Conservation (phyloP, 2,888 invertebrate species). For the Drosophila histrio region DNA sequence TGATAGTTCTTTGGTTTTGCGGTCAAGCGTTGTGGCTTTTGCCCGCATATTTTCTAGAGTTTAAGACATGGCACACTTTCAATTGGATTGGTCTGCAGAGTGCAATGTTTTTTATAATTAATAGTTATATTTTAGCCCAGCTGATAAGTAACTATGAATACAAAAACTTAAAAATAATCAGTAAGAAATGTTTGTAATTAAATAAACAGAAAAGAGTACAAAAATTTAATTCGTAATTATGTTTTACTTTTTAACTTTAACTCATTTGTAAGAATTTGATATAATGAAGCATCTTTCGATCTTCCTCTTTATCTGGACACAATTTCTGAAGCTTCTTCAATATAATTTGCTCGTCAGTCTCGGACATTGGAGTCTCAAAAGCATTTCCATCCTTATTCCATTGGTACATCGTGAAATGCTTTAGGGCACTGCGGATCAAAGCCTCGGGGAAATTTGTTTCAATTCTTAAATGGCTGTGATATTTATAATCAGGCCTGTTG, state of each 20-base stretch:
- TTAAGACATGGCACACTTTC: conserved; percentile 92
- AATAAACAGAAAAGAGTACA: neutral
- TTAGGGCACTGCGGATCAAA: conserved; percentile 15
- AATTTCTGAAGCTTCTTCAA: neutral
- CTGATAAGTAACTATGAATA: conserved; percentile 80
- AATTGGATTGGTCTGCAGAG: conserved; percentile 93
- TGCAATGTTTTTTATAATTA: conserved; percentile 92
- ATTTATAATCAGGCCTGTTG: conserved; percentile 7
- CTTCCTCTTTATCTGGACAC: neutral
- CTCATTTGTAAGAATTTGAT: conserved; percentile 21
- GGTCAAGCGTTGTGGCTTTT: conserved; percentile 95
- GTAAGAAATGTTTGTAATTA: conserved; percentile 56
- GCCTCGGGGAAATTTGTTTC: conserved; percentile 12
- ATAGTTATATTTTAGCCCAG: conserved; percentile 88
- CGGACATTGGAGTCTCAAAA: conserved; percentile 17
- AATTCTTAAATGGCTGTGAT: neutral
- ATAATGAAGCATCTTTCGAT: conserved; percentile 30
- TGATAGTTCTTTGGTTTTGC: conserved; percentile 86
- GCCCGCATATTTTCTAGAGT: conserved; percentile 96
- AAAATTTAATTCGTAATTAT: neutral
- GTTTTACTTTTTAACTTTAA: neutral
- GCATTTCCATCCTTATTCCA: conserved; percentile 39
- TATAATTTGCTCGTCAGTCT: conserved; percentile 1
- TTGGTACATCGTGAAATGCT: conserved; percentile 19
- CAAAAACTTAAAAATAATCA: conserved; percentile 76